Conservation (phyloP, 2,113 vertebrate genomes). For the Motacilla tschutschensis region DNA sequence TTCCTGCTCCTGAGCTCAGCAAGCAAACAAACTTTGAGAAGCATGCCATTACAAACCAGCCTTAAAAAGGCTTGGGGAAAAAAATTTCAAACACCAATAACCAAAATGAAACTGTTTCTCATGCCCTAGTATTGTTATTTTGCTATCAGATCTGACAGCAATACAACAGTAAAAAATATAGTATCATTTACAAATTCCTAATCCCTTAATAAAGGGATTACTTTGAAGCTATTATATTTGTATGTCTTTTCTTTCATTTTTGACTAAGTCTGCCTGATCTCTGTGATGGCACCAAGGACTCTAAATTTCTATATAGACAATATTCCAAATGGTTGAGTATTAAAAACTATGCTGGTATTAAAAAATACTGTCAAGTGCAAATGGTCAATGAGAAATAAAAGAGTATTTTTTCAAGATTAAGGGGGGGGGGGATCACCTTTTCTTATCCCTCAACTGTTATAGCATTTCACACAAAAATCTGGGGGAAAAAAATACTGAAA, state of each 20-base stretch:
- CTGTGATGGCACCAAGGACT: not conserved
- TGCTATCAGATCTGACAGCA: constrained; percentile 7
- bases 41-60: not conserved
- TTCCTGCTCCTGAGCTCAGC: not conserved
- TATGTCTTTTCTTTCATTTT: constrained; percentile 26
- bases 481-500: not conserved
- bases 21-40: not conserved
- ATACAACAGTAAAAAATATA: constrained; percentile 16
- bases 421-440: not conserved
- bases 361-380: not conserved
- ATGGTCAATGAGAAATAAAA: not conserved
- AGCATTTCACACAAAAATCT: not conserved
- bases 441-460: not conserved
- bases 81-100: not conserved
- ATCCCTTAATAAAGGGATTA: constrained; percentile 55
- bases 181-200: constrained; percentile 40
- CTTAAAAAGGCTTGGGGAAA: not conserved
- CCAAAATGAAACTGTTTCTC: not conserved
- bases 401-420: not conserved
- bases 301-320: not conserved
- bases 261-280: constrained; percentile 18
- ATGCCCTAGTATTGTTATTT: not conserved
- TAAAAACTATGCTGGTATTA: not conserved
- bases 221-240: constrained; percentile 28
- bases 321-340: not conserved